Percentiles rank a stretch among this genome's conserved stretches.
Evolutionary conservation across 2,797 vertebrate species (phyloP).

Genomic region (Girardinus metallicus): DNA sequence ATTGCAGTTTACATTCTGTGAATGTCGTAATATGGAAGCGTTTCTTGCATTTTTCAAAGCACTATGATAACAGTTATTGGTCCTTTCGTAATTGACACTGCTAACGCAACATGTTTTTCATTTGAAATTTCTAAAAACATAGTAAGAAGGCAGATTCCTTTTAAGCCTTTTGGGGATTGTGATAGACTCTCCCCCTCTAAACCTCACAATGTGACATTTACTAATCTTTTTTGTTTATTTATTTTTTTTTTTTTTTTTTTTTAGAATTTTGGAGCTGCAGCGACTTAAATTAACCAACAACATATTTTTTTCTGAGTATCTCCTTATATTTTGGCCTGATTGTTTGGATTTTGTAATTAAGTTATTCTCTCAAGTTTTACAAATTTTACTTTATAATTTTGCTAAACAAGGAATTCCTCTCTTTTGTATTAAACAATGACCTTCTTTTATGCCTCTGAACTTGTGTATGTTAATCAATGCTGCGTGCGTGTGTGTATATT

Average conservation of each 20-base stretch:
- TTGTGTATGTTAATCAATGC: neutral
- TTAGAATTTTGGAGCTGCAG: neutral
- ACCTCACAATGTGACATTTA: neutral
- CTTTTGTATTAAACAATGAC: neutral
- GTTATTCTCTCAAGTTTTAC: neutral
- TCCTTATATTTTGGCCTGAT: neutral
- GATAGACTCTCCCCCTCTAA: neutral
- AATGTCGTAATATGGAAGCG: neutral
- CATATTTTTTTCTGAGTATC: neutral
- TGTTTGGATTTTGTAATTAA: neutral
- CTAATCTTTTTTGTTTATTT: neutral
- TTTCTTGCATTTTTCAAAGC: neutral
- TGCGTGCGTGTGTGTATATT: neutral
- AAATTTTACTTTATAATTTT: conserved; percentile 26
- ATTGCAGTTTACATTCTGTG: neutral
- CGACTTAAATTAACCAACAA: neutral
- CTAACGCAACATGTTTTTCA: neutral
- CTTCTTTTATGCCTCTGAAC: neutral
- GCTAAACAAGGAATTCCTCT: conserved; percentile 10
- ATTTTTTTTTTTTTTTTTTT: neutral
- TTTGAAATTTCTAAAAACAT: neutral
- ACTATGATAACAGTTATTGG: neutral
- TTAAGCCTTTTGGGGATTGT: neutral
- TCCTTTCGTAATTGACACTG: neutral
- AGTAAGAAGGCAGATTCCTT: neutral